A percentile compares a stretch with the other conserved stretches of the same genome.
Conservation (phyloP, 1,140 invertebrate genomes). For the Cyclina sinensis region DNA sequence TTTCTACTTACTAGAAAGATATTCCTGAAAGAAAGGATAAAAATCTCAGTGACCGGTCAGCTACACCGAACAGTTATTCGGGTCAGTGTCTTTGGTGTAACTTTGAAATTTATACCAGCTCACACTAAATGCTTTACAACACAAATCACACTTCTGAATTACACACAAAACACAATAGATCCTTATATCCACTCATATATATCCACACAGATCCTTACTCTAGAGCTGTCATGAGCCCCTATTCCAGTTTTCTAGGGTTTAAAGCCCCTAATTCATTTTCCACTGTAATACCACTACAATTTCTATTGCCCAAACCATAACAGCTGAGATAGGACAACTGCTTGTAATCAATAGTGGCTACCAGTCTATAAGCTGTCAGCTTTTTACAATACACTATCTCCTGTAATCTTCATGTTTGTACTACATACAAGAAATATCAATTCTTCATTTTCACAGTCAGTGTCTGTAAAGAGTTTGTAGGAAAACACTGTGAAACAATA, state of each 20-base stretch:
- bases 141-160: not conserved
- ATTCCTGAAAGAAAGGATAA: not conserved
- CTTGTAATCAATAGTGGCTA: constrained; percentile 15
- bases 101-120: not conserved
- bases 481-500: no score
- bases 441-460: no score
- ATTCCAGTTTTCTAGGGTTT: not conserved
- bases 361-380: not conserved
- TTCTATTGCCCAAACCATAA: constrained; percentile 35
- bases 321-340: constrained; percentile 15
- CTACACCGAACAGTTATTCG: not conserved
- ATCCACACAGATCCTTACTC: not conserved
- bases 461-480: no score
- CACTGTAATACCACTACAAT: not conserved
- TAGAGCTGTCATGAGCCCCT: not conserved
- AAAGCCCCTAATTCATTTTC: not conserved
- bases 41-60: constrained; percentile 32
- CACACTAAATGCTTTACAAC: not conserved
- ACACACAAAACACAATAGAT: not conserved
- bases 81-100: constrained; percentile 3
- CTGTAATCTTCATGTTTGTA: no score
- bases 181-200: not conserved
- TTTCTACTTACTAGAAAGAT: constrained; percentile 19
- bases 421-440: no score
- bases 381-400: no score